Conservation (phyloP, 2,113 vertebrate species). For the Dromaius novaehollandiae region DNA sequence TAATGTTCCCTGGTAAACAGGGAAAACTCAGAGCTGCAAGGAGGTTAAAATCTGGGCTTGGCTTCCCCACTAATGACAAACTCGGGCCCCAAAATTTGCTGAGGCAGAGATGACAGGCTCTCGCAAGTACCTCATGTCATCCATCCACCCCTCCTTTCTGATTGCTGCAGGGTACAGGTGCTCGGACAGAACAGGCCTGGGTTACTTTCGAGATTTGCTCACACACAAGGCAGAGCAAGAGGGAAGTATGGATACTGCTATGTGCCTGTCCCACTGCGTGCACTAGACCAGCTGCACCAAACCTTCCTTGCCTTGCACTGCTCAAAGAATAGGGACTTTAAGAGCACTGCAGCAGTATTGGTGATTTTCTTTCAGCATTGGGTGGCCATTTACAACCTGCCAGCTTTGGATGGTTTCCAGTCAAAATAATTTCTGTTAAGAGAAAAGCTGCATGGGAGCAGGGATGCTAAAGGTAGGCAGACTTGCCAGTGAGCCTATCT, state of each 20-base stretch:
- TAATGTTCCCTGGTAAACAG: conserved; percentile 43
- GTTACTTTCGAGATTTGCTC: background rate
- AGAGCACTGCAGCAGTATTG: background rate
- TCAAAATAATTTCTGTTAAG: background rate
- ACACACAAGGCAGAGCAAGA: background rate
- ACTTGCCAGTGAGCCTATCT: background rate
- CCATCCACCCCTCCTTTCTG: background rate
- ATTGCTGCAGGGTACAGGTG: conserved; percentile 35
- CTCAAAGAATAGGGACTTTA: background rate
- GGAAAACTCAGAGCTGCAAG: conserved; percentile 59
- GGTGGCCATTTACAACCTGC: background rate
- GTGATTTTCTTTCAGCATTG: background rate
- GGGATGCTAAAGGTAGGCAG: background rate
- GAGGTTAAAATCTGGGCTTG: conserved; percentile 61
- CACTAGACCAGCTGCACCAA: background rate
- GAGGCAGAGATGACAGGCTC: conserved; percentile 66
- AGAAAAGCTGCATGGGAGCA: background rate
- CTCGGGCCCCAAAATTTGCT: conserved; percentile 52
- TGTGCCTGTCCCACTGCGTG: background rate
- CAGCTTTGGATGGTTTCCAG: background rate
- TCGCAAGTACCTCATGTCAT: conserved; percentile 26
- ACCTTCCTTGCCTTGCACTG: background rate
- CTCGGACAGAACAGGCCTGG: background rate
- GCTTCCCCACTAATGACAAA: conserved; percentile 58
- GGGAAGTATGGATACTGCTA: background rate